Evolutionary conservation across 2,113 vertebrate genomes (phyloP), one percentile per base, ranked within the genome.

Genomic region (Melozone crissalis): DNA sequence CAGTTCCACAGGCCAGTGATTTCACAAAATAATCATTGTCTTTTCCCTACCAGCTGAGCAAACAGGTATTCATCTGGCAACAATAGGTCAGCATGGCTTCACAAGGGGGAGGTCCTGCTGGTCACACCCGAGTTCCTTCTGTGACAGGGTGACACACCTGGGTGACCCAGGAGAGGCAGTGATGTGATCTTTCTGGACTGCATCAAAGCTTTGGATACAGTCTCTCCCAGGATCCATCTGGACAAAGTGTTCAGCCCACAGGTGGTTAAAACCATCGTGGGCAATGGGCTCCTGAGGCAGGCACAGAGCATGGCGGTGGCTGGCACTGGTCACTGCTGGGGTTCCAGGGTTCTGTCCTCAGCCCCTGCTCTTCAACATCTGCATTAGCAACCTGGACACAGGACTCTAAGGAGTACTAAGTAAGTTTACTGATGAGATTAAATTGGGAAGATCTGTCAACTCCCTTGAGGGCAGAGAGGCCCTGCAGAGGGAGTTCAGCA

Each of bases 201-300:
- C 33, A 13, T 44, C 46, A 69, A 33, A 69, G 46, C 46, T 61
- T 69, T 46, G 22, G 46, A 23, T 13, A 4, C 54, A 19, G 46
- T 33, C 18, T 77, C 55, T 87, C 73, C 84, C 73, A 59, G 27
- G 54, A 77, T 52, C 27, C 84, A 13, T 19, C 26, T 68, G 73
- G 27, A 31, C 6, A 37, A 37, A 15, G 7, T 59, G 73, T 44
- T 54, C 84, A 46, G 37, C 73, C 63, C 46, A 18, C 35, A 52
- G 39, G 27, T 69, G 37, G 63, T 77, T 77, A 68, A 68, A 77
- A 68, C 17, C 46, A 27, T 12, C 0, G 0, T 61, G 46, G 21
- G 44, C 62, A 35, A 0, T 4, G 9, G 17, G 63, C 46, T 77
- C 15, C 2, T 3, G 14, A 27, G 46, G 24, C 1, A 0, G 54